Evolutionary conservation across 2,113 vertebrate species (phyloP), one percentile per base, ranked within the genome.

Genomic region (Leptobrachium ailaonicum): DNA sequence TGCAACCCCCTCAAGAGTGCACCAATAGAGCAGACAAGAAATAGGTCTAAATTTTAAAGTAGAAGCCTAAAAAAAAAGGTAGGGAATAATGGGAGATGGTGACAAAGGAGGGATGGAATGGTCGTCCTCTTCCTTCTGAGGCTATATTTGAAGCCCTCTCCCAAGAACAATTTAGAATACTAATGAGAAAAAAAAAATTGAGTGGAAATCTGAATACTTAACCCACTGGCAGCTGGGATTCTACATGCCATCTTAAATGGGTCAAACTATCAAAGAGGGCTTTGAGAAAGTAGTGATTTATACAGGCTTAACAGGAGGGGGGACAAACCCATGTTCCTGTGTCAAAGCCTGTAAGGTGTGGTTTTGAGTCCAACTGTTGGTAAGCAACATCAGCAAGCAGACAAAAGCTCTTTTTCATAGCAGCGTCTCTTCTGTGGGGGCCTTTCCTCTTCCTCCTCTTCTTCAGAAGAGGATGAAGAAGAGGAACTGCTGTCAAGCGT

Each of bases 401-500:
- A 97, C 85, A 98, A 96, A 85, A 98, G 91, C 89, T 96, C 97
- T 88, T 99, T 98, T 89, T 95, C 96, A 0, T 96, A 98, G 82
- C 95, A 92, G 89, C 97, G 97, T 89, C 96, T 94, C 67, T 96
- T 93, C 86, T 98, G 98, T 20, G 95, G 93, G 77, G 95, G 89
- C 44, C 96, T 95, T 80, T 98, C 96, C 0, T 96, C 97, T n/a
- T 98, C 97, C 89, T 81, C 93, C 0, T 85, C 90, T 63, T 95
- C 95, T 5, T 92, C 94, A 0, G 92, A 94, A 54, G 90, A 94
- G 5, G 95, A 95, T 41, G 97, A 91, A 1, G 88, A 95, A 0
- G 97, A 96, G 0, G 96, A 98, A 0, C 95, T 97, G 90, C 96
- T 96, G 90, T 99, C 97, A 91, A 98, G 94, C 87, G 97, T 99